Evolutionary conservation across 1,140 invertebrate species (phyloP), one percentile per base, ranked within the genome.

Genomic region (Caenorhabditis brenneri): DNA sequence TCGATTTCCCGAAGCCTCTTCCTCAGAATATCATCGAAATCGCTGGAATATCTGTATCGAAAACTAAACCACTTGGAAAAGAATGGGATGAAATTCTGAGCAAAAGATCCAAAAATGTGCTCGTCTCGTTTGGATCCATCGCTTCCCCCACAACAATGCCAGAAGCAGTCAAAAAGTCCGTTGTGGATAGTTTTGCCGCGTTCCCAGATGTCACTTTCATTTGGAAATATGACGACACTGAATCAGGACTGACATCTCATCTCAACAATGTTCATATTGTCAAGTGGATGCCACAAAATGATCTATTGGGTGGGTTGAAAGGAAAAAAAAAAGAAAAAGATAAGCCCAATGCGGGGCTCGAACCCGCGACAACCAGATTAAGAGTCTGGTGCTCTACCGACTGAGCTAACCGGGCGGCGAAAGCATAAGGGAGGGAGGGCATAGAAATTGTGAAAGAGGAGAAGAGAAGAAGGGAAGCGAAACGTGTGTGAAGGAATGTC

Each of bases 341-440:
- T 84, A 65, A 88, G 88, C 88, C 88, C 88, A 84, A 88, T 88
- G 88, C 88, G 88, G 88, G 88, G 88, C 88, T 88, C 88, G 88
- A 88, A 88, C 88, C 88, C 87, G 85, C 84, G 88, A 89, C 88
- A 88, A 74, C 88, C 88, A 89, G 49, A 51, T 49, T 80, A 51
- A 51, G 78, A 80, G 46, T 80, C 78, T 80, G 46, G 46, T 53
- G 78, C 78, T 80, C 78, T 80, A 80, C 49, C 78, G 78, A 53
- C 78, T 80, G 78, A 81, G 53, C 39, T 51, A 60, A 60, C 49
- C 48, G 51, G 80, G 51, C 48, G 36, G 51, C 39, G 53, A 81
- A 15, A 49, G 16, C 2, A 15, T 22, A 48, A 24, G 42, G n/a
- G 16, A 33, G 9, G 27, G n/a, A 15, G 9, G 12, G 29, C 29